phyloP scores from a whole-genome alignment of 2,797 vertebrate species.

The Harpagifer antarcticus region DNA sequence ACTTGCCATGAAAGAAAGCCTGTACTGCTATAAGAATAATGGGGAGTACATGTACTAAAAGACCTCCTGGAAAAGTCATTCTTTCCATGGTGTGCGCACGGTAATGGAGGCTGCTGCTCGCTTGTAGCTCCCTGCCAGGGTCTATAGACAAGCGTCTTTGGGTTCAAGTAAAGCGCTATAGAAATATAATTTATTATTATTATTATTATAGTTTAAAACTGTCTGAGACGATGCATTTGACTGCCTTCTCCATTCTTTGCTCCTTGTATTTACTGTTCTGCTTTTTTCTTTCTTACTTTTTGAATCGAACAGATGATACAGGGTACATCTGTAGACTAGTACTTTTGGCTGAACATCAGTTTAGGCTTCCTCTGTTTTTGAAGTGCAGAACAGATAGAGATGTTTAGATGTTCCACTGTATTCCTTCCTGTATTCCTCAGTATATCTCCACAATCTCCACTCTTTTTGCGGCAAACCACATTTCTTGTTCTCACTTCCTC shows the following conservation, averaged over 20 bases:
- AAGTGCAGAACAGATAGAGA: conserved; percentile 21
- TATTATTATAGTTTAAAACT: conserved; percentile 12
- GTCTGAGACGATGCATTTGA: conserved; percentile 24
- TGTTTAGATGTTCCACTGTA: conserved; percentile 33
- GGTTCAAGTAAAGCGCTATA: too few relatives aligned
- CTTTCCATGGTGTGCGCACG: conserved; percentile 28
- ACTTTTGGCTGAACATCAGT: conserved; percentile 11
- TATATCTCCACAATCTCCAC: conserved; percentile 7
- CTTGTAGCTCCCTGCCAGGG: conserved; percentile 14
- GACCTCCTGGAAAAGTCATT: conserved; percentile 47
- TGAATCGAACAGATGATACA: neutral
- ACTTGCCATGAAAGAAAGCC: neutral
- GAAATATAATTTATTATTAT: too few relatives aligned
- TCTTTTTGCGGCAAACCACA: conserved; percentile 4
- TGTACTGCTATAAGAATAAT: conserved; percentile 3
- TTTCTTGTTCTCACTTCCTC: conserved; percentile 9
- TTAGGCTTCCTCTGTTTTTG: conserved; percentile 22
- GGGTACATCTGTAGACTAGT: conserved; percentile 4
- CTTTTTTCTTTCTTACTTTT: too few relatives aligned
- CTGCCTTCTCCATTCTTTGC: neutral
- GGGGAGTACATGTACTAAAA: conserved; percentile 22
- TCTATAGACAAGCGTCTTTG: neutral
- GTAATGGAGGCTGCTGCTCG: conserved; percentile 21
- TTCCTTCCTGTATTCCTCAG: conserved; percentile 14
- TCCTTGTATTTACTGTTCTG: neutral